Evolutionary conservation across 2,888 invertebrate species (phyloP), one percentile per base, ranked within the genome.

Genomic region (Pristionchus entomophagus): DNA sequence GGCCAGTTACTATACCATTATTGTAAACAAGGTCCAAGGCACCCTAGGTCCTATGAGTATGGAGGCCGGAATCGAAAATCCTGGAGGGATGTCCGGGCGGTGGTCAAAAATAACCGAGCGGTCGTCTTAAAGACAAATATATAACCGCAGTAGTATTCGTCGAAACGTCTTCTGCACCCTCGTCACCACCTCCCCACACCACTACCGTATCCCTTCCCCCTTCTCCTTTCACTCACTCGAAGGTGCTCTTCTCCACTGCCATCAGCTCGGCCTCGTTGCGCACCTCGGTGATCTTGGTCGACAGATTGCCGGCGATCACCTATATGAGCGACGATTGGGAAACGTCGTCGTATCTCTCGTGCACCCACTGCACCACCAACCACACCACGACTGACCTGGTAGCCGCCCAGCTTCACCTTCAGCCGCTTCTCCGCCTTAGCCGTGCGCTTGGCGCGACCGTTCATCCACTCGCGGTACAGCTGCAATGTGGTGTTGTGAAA

Each of bases 361-460:
- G 51, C 53, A 49, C 80, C 45, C 53, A 5, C 49, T 35, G 69
- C 69, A 69, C 82, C 53, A 41, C 41, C 22, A 5, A 19, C n/a
- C 22, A 51, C 45, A 38, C 56, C 29, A 35, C 53, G 1, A 86
- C 88, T n/a, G 17, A 95, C 96, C 95, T 97, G 96, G 94, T 97
- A 97, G 14, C 97, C 97, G 14, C 96, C 98, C 6, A 98, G 96
- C n/a, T 99, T 95, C 86, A 99, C 96, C 94, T 97, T 96, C 41
- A 99, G 94, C 94, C 98, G 99, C 94, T 98, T 99, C 94, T 99
- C 99, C 95, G 98, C 96, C 94, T 98, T 99, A 0, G 97, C 97
- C 83, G 99, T 98, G 86, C 96, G 96, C 94, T 98, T 99, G 0
- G 99, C 98, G 94, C 99, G 97, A 89, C 96, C 96, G 0, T 97